Evolutionary conservation across 2,113 vertebrate species (phyloP).

Genomic region (Neolamprologus modestus): DNA sequence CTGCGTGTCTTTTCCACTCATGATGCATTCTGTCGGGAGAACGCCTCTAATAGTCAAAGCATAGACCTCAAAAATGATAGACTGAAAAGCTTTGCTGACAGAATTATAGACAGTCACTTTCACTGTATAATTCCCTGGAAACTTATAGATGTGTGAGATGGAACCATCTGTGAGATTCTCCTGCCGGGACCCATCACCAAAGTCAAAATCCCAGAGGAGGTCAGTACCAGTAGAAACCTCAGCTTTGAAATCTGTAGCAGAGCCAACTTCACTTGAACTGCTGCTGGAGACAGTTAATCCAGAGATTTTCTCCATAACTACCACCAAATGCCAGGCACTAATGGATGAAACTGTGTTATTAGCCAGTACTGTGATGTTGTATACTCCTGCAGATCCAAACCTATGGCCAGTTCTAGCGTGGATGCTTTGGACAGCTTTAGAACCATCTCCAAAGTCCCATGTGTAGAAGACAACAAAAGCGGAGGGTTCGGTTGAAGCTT

Average conservation of each 20-base stretch:
- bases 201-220: conserved; percentile 68
- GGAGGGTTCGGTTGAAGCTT: conserved; percentile 50
- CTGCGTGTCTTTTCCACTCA: conserved; percentile 14
- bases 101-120: conserved; percentile 55
- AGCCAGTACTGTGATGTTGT: conserved; percentile 67
- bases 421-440: conserved; percentile 5
- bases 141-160: conserved; percentile 57
- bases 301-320: conserved; percentile 54
- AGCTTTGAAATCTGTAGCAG: conserved; percentile 47
- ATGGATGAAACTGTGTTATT: conserved; percentile 55
- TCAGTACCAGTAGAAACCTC: conserved; percentile 45
- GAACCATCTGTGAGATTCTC: conserved; percentile 33
- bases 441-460: conserved; percentile 68
- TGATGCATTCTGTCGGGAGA: conserved; percentile 47
- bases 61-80: conserved; percentile 51
- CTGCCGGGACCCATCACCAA: conserved; percentile 65
- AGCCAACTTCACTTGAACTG: conserved; percentile 49
- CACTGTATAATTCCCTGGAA: conserved; percentile 63
- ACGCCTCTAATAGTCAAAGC: conserved; percentile 52
- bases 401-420: conserved; percentile 18
- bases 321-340: conserved; percentile 38
- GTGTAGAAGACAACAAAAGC: conserved; percentile 30
- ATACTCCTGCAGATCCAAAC: conserved; percentile 50
- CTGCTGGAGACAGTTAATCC: conserved; percentile 51
- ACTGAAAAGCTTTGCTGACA: conserved; percentile 37